These are phyloP conservation scores for Apotomis capreana DNA, from an alignment of 2,888 invertebrate species.

Conservation along the genomic window DNA sequence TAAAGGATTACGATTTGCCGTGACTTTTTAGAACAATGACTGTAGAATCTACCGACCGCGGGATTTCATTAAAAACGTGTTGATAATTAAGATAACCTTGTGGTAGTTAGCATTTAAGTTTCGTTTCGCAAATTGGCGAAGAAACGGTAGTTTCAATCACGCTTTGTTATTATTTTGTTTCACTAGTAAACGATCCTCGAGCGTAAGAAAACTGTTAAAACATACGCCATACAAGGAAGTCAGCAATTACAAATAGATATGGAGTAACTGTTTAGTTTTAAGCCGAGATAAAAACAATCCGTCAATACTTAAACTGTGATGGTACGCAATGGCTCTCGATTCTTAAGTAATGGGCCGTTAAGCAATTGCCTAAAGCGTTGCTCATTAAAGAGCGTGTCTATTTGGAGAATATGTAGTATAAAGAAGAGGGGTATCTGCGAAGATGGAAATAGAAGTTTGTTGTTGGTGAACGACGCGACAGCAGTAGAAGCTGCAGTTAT, in stretches of 20 bases:
- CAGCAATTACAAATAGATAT: constrained; percentile 17
- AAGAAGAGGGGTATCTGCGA: constrained; percentile 25
- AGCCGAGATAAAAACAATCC: constrained; percentile 28
- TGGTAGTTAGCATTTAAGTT: constrained; percentile 34
- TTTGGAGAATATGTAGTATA: constrained; percentile 17
- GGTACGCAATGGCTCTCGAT: constrained; percentile 30
- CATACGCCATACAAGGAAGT: constrained; percentile 17
- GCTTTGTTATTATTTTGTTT: constrained; percentile 23
- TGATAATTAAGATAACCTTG: constrained; percentile 40
- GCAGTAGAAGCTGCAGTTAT: constrained; percentile 53
- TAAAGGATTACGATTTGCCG: neutral
- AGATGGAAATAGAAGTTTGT: constrained; percentile 31
- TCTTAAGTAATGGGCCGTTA: constrained; percentile 33
- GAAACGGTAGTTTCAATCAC: constrained; percentile 37
- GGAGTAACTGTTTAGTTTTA: constrained; percentile 22
- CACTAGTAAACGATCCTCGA: neutral
- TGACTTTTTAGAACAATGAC: constrained; percentile 8
- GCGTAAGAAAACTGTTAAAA: neutral
- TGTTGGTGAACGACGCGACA: constrained; percentile 28
- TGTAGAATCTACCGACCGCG: constrained; percentile 4
- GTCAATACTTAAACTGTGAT: constrained; percentile 35
- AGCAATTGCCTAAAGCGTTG: constrained; percentile 30
- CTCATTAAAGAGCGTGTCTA: constrained; percentile 24
- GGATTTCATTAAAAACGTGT: constrained; percentile 33
- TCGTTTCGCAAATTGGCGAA: constrained; percentile 33